These are phyloP conservation scores for Steinernema khuongi DNA, from an alignment of 1,140 invertebrate genomes.

Conservation along the genomic window DNA sequence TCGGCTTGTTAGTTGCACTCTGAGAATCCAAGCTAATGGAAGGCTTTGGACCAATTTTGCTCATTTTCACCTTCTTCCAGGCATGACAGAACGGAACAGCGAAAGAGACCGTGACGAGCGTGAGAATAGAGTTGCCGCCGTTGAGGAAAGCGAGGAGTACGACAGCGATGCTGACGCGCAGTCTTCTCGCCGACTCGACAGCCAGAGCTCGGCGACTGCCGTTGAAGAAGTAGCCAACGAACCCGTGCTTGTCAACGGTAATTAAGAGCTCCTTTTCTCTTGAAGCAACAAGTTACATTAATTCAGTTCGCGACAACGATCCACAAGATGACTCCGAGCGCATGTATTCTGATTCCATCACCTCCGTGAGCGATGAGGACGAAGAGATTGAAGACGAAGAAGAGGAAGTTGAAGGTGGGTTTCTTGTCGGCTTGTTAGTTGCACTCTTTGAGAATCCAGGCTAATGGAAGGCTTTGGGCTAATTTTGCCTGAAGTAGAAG, in stretches of 20 bases:
- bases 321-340: not conserved
- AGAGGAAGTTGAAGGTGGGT: constrained; percentile 55
- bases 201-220: constrained; percentile 30
- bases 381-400: constrained; percentile 54
- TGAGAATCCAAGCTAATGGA: too few relatives aligned
- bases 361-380: constrained; percentile 29
- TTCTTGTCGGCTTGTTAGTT: constrained; percentile 60
- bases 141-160: constrained; percentile 10
- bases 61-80: too few relatives aligned
- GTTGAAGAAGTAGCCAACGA: constrained; percentile 27
- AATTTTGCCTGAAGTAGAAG: constrained; percentile 63
- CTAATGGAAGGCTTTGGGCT: too few relatives aligned
- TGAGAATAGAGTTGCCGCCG: constrained; percentile 11
- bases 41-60: too few relatives aligned
- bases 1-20: too few relatives aligned
- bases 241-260: not conserved
- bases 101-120: constrained; percentile 28
- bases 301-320: not conserved
- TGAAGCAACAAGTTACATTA: not conserved
- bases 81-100: too few relatives aligned
- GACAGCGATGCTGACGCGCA: constrained; percentile 22
- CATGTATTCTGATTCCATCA: constrained; percentile 26
- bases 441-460: too few relatives aligned
- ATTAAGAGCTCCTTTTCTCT: too few relatives aligned
- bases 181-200: constrained; percentile 35